Base-by-base conservation (phyloP, 2,113 vertebrate genomes). In the Melanerpes formicivorus region DNA sequence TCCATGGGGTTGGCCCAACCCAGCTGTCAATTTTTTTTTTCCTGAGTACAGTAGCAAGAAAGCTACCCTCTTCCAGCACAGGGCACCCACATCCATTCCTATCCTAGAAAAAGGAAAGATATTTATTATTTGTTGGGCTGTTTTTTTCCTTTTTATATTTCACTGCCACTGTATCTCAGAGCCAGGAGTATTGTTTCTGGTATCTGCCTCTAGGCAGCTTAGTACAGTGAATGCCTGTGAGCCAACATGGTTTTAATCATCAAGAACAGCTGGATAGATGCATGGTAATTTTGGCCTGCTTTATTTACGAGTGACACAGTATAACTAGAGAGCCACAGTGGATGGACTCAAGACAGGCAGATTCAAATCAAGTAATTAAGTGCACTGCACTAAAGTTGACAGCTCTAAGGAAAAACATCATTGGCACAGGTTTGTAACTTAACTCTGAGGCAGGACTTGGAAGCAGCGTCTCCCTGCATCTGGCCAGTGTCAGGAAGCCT, bases 401-500 rank as follows among this genome's bases (percentile, higher is more conserved):
- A 93, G 42, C 34, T 88, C 55, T n/a, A 29, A 69, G 91, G 37
- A 44, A 40, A 95, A 62, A 5, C 23, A 3, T 5, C 27, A 59
- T 3, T 32, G 50, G 59, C 22, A 37, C 0, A 84, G 26, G 32
- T 60, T 97, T 56, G 42, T 59, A 92, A 60, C 32, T n/a, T 55
- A 65, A 71, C 64, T 26, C 50, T 32, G 18, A 84, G 26, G n/a
- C 75, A 88, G 48, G 50, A 90, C 75, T 1, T 46, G 25, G 83
- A 91, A 69, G 34, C 37, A 84, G 74, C 84, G 77, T 79, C 79
- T 94, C 67, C 78, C 55, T 63, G 63, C 26, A 27, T 75, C 55
- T 90, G 94, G 11, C 34, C 72, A 91, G 30, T 27, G 29, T 52
- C 79, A 95, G 87, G 60, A 95, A 90, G 25, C 72, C 89, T 90